Base-by-base conservation (phyloP, 2,888 invertebrate genomes). In the Melolontha melolontha region DNA sequence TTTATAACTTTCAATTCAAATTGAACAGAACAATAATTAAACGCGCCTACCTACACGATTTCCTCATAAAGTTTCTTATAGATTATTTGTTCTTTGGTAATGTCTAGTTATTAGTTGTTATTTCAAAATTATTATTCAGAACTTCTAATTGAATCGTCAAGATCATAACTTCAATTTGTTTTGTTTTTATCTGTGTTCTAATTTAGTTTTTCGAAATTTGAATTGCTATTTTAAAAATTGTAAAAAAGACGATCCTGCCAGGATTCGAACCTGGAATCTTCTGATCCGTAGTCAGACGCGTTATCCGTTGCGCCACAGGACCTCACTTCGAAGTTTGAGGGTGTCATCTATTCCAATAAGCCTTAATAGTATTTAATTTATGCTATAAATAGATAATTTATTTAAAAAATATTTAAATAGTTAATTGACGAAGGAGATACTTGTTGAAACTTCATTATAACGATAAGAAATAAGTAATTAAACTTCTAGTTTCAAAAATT, bases 281-380 rank as follows among this genome's bases (percentile, higher is more conserved):
- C 69, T 69, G 85, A 85, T 85, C 85, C 84, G 85, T 84, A 85
- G 84, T 84, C 84, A 84, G 85, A 85, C 85, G 85, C 85, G 85
- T 85, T 85, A 85, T 85, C 85, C 85, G 84, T 85, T 85, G 85
- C 85, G 85, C 85, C 85, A 85, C 85, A 85, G 84, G 85, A 84
- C 84, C 84, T 75, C 0, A 0, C 10, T 10, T 0, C 1, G 0
- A 17, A 11, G 7, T 14, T 41, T 12, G 16, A 16, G n/a, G 44
- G 10, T 6, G 34, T 2, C 7, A 8, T 17, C 22, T 49, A 22
- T 17, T 16, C 11, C n/a, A 11, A 2, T 5, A 44, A 44, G 14
- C 8, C 17, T 2, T 14, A 1, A 16, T 16, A 14, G 8, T 14
- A 16, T 10, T 4, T 6, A 44, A 44, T 44, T 6, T n/a, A 14